Base-by-base conservation (phyloP, 1,140 invertebrate species). In the Drusus annulatus region DNA sequence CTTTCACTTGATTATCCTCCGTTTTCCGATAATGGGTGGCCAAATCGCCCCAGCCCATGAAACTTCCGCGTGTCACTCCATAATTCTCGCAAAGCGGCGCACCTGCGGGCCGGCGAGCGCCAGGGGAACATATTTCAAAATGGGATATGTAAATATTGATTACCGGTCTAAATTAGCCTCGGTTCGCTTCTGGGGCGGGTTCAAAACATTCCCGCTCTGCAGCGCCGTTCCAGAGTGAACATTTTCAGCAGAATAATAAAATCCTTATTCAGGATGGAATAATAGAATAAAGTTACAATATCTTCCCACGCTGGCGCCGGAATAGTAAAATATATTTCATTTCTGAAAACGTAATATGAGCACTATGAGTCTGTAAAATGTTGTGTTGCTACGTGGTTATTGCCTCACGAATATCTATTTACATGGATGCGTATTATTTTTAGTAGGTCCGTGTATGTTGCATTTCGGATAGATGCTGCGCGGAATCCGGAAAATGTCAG, bases 71-170 rank as follows among this genome's bases (percentile, higher is more conserved):
- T 51, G 58, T 62, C 60, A 63, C 60, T 76, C 36, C 60, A 76
- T 63, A 63, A 76, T 63, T 76, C 56, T 36, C 73, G 31, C 45
- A 45, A 50, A 76, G 31, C 25, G 19, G 36, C 60, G 17, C 76
- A 78, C 76, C 76, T 78, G 76, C 76, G 60, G 31, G 25, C 51
- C 65, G n/a, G 23, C 16, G 21, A n/a, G 56, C 16, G 15, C 74
- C 54, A 21, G 52, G 76, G 76, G 65, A 79, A 69, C 77, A 73
- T 79, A 79, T 58, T 79, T 79, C 77, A 79, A 79, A 78, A 79
- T 50, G 77, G 68, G 60, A 79, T 79, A 79, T 73, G 77, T 79
- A 79, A 79, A 79, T 79, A 79, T 79, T 79, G 77, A 79, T 79
- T 79, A 73, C 63, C 77, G 25, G 68, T 50, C 51, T 68, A 79